These are phyloP conservation scores for Anas capensis DNA, from an alignment of 2,797 vertebrate species.

Conservation along the genomic window DNA sequence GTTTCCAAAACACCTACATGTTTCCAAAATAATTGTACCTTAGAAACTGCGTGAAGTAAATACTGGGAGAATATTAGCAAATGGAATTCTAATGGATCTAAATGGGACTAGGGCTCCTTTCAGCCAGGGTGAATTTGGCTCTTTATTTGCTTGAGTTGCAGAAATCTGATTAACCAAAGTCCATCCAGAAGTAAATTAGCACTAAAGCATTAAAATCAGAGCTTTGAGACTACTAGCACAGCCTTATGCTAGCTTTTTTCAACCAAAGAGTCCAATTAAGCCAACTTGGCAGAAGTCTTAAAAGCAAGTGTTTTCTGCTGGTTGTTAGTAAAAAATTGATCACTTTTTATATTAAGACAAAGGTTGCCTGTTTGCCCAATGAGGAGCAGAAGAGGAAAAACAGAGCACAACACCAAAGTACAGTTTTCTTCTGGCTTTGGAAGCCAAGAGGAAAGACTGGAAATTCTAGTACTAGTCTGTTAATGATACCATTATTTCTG, in stretches of 20 bases:
- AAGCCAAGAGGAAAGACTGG: neutral
- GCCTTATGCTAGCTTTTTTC: neutral
- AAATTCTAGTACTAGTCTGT: neutral
- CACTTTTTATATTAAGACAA: neutral
- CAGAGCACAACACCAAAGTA: neutral
- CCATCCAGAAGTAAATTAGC: conserved; percentile 27
- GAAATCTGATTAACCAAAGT: conserved; percentile 43
- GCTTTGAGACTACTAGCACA: neutral
- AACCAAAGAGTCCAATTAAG: neutral
- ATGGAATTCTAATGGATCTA: neutral
- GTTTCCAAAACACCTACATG: neutral
- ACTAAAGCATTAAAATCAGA: conserved; percentile 36
- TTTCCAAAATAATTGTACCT: neutral
- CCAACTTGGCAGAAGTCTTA: conserved; percentile 11
- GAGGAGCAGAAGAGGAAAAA: neutral
- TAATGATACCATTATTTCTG: conserved; percentile 1
- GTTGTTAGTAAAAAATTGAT: neutral
- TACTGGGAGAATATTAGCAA: neutral
- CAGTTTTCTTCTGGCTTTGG: neutral
- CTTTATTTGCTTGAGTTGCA: neutral
- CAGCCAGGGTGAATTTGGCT: neutral
- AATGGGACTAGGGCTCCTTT: neutral
- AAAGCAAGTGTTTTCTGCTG: neutral
- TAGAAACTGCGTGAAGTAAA: neutral
- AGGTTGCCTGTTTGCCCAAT: neutral